Percentiles rank a stretch among this genome's conserved stretches.
Evolutionary conservation across 2,113 vertebrate genomes (phyloP).

Genomic region (Triplophysa siluroides): DNA sequence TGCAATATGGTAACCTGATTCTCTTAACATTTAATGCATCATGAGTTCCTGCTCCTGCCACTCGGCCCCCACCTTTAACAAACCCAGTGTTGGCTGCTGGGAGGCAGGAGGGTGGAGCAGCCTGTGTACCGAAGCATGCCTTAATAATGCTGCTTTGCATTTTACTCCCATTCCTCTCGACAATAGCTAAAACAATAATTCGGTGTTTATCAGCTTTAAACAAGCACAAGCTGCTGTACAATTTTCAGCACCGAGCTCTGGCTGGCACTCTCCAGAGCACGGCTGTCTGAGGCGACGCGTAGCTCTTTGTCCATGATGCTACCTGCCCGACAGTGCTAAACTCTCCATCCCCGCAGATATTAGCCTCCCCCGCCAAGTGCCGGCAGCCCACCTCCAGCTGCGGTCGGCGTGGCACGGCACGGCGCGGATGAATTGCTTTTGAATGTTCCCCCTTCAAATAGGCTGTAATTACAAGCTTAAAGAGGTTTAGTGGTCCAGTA

Average conservation of each 20-base stretch:
- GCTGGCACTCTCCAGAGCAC: conserved; percentile 36
- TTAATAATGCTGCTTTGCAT: conserved; percentile 52
- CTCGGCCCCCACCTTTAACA: conserved; percentile 23
- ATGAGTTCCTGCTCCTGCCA: conserved; percentile 22
- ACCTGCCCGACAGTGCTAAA: conserved; percentile 76
- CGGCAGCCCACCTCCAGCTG: conserved; percentile 97
- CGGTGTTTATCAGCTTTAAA: conserved; percentile 48
- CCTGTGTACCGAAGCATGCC: conserved; percentile 45
- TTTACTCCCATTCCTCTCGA: conserved; percentile 39
- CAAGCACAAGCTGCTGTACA: background rate
- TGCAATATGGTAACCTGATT: conserved; percentile 67
- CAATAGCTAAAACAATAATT: conserved; percentile 49
- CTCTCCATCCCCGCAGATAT: conserved; percentile 83
- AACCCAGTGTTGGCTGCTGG: conserved; percentile 43
- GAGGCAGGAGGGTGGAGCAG: conserved; percentile 30
- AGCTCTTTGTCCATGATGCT: conserved; percentile 55
- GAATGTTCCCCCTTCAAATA: conserved; percentile 99
- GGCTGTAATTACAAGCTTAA: conserved; percentile 99
- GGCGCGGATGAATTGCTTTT: conserved; percentile 95
- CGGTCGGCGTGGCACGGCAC: conserved; percentile 80
- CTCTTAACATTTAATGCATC: conserved; percentile 56
- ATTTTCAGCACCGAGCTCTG: conserved; percentile 7
- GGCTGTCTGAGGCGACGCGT: conserved; percentile 3
- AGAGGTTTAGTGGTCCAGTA: conserved; percentile 99
- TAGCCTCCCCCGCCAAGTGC: conserved; percentile 85